Conservation (phyloP, 2,113 vertebrate genomes). For the Dromas ardeola region DNA sequence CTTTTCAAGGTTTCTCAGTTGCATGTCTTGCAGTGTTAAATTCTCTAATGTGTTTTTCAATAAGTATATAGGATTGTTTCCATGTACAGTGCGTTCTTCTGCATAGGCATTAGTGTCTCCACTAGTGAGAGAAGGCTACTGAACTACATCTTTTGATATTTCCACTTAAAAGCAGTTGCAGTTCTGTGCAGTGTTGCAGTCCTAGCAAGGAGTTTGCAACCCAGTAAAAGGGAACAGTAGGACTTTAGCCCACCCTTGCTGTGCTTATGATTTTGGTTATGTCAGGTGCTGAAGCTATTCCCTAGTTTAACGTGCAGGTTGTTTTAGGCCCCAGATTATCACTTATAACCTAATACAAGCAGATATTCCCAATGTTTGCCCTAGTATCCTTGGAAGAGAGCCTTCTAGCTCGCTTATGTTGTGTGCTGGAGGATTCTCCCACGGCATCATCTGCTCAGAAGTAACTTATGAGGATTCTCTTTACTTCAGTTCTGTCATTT, state of each 20-base stretch:
- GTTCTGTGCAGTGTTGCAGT: background rate
- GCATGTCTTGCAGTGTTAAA: background rate
- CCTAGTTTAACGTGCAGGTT: background rate
- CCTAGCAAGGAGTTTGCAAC: background rate
- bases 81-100: background rate
- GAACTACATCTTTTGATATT: background rate
- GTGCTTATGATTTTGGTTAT: background rate
- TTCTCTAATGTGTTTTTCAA: background rate
- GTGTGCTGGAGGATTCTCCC: background rate
- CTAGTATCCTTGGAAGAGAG: background rate
- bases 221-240: background rate
- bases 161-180: background rate
- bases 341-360: background rate
- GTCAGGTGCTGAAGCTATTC: background rate
- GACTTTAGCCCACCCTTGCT: background rate
- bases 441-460: background rate
- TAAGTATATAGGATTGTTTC: background rate
- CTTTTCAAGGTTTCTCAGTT: background rate
- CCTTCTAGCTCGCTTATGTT: background rate
- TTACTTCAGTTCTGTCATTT: background rate
- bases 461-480: background rate
- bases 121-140: background rate
- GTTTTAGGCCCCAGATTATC: background rate
- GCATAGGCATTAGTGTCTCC: background rate
- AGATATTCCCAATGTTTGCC: background rate